A percentile compares a stretch with the other conserved stretches of the same genome.
phyloP scores from a whole-genome alignment of 2,797 vertebrate species.

The Lagodon rhomboides region DNA sequence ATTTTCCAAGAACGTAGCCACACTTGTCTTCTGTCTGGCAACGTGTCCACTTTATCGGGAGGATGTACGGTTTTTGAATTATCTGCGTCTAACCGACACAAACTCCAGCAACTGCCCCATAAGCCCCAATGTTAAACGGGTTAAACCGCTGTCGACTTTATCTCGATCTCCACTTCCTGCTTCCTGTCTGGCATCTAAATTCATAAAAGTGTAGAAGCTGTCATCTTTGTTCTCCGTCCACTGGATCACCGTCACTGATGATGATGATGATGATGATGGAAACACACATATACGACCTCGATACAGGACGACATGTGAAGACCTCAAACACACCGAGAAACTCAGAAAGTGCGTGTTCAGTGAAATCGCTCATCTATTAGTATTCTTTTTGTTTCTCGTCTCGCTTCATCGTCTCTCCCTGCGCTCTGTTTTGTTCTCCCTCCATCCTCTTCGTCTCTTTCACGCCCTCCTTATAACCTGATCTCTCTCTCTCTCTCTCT shows the following conservation, averaged over 20 bases:
- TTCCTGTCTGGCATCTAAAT: slow-evolving; percentile 19
- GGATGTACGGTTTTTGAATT: too few relatives aligned
- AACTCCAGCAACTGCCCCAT: too few relatives aligned
- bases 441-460: background rate
- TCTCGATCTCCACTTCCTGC: background rate
- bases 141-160: background rate
- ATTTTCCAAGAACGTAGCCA: too few relatives aligned
- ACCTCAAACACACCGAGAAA: background rate
- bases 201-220: slow-evolving; percentile 14
- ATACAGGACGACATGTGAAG: slow-evolving; percentile 16
- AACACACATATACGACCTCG: background rate
- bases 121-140: too few relatives aligned
- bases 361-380: slow-evolving; percentile 33
- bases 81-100: too few relatives aligned
- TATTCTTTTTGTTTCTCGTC: slow-evolving; percentile 44
- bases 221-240: background rate
- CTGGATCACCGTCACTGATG: background rate
- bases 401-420: slow-evolving; percentile 26
- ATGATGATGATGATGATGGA: slow-evolving; percentile 17
- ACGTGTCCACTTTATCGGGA: too few relatives aligned
- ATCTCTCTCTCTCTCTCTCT: slow-evolving; percentile 31
- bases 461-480: slow-evolving; percentile 3
- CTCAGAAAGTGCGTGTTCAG: background rate
- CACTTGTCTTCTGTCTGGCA: too few relatives aligned
- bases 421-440: slow-evolving; percentile 4